Percentiles rank a stretch among this genome's conserved stretches.
These are phyloP conservation scores for Zoroaster sp. DNA, from an alignment of 53 echinoderm and acorn worm species.

Conservation along the genomic window DNA sequence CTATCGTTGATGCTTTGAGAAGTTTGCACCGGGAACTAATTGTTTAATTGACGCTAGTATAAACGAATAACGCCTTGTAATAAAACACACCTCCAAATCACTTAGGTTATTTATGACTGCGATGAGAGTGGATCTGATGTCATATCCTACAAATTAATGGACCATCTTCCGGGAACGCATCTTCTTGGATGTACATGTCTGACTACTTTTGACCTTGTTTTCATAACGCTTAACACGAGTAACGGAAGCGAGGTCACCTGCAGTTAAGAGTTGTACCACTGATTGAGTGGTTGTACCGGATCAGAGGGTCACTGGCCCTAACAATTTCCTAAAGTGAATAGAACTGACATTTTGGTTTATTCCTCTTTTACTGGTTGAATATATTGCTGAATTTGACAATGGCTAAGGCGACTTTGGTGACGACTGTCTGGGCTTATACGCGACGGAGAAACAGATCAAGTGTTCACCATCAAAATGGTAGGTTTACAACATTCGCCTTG, in stretches of 20 bases:
- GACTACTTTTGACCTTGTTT: background rate
- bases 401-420: slow-evolving; percentile 11
- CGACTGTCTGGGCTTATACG: slow-evolving; percentile 41
- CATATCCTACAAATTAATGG: background rate
- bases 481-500: background rate
- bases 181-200: too few species aligned
- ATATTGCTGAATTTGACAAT: background rate
- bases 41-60: too few species aligned
- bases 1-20: too few species aligned
- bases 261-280: too few species aligned
- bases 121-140: background rate
- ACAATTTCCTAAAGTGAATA: background rate
- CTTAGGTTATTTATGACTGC: background rate
- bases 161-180: background rate
- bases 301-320: background rate
- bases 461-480: slow-evolving; percentile 9
- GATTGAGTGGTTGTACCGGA: too few species aligned
- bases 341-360: background rate
- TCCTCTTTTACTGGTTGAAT: background rate
- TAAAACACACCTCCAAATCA: too few species aligned
- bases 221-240: background rate
- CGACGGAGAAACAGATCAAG: slow-evolving; percentile 12
- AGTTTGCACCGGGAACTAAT: too few species aligned
- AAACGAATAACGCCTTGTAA: too few species aligned
- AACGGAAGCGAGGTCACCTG: too few species aligned